phyloP scores from a whole-genome alignment of 2,113 vertebrate genomes.

The Semnornis frantzii region DNA sequence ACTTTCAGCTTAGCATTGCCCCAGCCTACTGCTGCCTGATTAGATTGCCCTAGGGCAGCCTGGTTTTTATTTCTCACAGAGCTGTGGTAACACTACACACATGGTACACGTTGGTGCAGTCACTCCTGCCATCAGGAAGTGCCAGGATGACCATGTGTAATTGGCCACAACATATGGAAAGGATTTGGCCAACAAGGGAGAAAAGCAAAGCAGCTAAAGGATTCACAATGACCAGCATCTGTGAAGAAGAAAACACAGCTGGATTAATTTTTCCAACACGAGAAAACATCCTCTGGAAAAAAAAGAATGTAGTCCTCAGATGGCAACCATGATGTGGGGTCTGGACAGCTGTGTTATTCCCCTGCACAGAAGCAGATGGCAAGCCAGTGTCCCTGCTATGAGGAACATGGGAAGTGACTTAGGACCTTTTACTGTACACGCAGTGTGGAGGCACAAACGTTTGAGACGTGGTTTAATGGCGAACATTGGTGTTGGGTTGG shows the following conservation, averaged over 20 bases:
- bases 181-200: slow-evolving; percentile 41
- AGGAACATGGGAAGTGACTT: background rate
- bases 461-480: no score
- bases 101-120: background rate
- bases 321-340: background rate
- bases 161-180: slow-evolving; percentile 45
- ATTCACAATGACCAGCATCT: background rate
- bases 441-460: background rate
- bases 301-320: background rate
- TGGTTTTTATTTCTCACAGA: background rate
- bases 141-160: slow-evolving; percentile 55
- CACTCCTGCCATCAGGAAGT: slow-evolving; percentile 40
- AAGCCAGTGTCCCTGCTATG: background rate
- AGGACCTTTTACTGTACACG: background rate
- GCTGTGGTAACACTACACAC: background rate
- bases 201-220: slow-evolving; percentile 27
- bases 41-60: slow-evolving; percentile 61
- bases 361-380: background rate
- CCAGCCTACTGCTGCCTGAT: slow-evolving; percentile 49
- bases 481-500: no score
- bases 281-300: slow-evolving; percentile 22
- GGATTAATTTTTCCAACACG: background rate
- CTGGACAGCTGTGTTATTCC: background rate
- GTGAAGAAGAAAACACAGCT: slow-evolving; percentile 6
- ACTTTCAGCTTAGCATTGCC: slow-evolving; percentile 73